phyloP scores from a whole-genome alignment of 2,888 invertebrate species.

The Coronaproctus castanopsis region DNA sequence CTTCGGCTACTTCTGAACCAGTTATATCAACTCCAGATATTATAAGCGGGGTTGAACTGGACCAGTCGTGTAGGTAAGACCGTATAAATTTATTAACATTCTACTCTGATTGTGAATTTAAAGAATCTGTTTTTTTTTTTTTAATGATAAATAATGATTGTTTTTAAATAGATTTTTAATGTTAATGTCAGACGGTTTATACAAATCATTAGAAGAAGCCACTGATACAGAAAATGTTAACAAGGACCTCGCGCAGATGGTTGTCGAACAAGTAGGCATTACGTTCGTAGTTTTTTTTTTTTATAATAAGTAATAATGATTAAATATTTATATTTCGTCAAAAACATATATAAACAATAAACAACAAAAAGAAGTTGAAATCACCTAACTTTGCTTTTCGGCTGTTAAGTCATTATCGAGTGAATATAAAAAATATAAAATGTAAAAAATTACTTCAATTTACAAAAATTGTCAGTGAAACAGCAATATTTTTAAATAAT shows the following conservation, averaged over 20 bases:
- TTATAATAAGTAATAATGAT: no score
- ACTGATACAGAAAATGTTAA: constrained; percentile 58
- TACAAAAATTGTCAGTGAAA: no score
- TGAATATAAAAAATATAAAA: no score
- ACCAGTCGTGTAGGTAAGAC: constrained; percentile 45
- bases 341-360: no score
- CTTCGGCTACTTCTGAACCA: constrained; percentile 49
- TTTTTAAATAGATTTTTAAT: constrained; percentile 43
- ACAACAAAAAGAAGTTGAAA: no score
- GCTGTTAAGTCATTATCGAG: no score
- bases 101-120: not conserved
- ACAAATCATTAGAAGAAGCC: constrained; percentile 61
- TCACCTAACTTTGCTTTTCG: no score
- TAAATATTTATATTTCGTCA: no score
- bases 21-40: constrained; percentile 68
- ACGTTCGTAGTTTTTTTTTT: not conserved
- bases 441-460: no score
- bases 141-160: not conserved
- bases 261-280: constrained; percentile 44
- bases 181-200: constrained; percentile 66
- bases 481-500: no score
- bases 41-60: constrained; percentile 54
- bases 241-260: constrained; percentile 55
- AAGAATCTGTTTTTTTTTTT: no score
- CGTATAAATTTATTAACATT: not conserved